Percentiles rank a stretch among this genome's conserved stretches.
Evolutionary conservation across 2,888 invertebrate genomes (phyloP).

Genomic region (Lissocephala sabroskyi): DNA sequence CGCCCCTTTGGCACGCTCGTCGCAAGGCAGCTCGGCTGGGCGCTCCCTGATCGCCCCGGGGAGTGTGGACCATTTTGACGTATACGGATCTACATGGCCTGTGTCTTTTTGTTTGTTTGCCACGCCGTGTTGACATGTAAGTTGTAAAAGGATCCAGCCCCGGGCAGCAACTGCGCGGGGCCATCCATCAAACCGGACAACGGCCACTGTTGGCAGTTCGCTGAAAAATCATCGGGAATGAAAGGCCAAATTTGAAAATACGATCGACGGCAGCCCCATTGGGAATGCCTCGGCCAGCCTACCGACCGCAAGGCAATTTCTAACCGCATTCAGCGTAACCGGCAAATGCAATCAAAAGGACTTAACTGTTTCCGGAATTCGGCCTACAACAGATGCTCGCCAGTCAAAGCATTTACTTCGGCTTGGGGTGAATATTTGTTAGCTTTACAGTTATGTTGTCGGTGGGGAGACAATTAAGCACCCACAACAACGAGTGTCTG

Average conservation of each 20-base stretch:
- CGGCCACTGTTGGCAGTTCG: slow-evolving; percentile 24
- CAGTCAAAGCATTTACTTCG: too few relatives aligned
- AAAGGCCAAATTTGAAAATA: too few relatives aligned
- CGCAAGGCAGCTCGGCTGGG: slow-evolving; percentile 25
- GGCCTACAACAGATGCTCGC: too few relatives aligned
- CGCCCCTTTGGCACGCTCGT: slow-evolving; percentile 1
- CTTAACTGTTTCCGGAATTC: too few relatives aligned
- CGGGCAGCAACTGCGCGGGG: slow-evolving; percentile 34
- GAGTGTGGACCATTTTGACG: slow-evolving; percentile 64
- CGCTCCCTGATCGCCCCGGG: too few relatives aligned
- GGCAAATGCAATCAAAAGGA: too few relatives aligned
- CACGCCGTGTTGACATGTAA: slow-evolving; percentile 68
- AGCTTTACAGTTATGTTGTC: too few relatives aligned
- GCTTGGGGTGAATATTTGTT: too few relatives aligned
- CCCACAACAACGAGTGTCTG: too few relatives aligned
- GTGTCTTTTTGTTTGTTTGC: slow-evolving; percentile 42
- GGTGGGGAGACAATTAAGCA: too few relatives aligned
- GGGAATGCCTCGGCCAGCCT: slow-evolving; percentile 28
- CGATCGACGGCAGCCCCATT: slow-evolving; percentile 43
- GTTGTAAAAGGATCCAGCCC: too few relatives aligned
- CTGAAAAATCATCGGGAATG: background rate
- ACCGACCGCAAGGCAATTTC: background rate
- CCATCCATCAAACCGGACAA: slow-evolving; percentile 59
- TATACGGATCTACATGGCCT: too few relatives aligned
- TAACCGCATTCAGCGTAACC: slow-evolving; percentile 65